phyloP scores from a whole-genome alignment of 2,113 vertebrate genomes.

The Speoplatyrhinus poulsoni region DNA sequence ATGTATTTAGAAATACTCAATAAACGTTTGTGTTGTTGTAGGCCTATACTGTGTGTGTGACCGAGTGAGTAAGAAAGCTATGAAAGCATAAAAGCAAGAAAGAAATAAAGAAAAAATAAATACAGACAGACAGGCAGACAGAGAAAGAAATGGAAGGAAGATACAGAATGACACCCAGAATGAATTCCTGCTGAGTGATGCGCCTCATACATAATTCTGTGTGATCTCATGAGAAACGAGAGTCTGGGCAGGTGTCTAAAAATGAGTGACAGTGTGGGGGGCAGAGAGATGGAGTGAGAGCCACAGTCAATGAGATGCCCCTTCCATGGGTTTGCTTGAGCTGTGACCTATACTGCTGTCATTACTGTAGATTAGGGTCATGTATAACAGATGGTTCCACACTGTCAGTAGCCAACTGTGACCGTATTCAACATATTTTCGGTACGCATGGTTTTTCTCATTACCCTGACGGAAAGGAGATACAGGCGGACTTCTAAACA shows the following conservation, averaged over 20 bases:
- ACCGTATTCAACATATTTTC: neutral
- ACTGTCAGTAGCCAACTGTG: neutral
- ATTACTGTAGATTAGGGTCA: neutral
- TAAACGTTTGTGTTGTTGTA: neutral
- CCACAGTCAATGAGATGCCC: slow-evolving; percentile 1
- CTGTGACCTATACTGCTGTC: slow-evolving; percentile 12
- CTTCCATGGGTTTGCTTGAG: neutral
- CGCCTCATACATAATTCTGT: slow-evolving; percentile 62
- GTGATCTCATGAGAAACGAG: slow-evolving; percentile 44
- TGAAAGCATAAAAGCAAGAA: neutral
- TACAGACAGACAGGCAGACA: slow-evolving; percentile 9
- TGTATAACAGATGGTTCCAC: neutral
- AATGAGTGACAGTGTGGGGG: slow-evolving; percentile 27
- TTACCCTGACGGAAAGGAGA: neutral
- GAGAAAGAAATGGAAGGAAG: slow-evolving; percentile 7
- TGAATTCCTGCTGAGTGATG: slow-evolving; percentile 46
- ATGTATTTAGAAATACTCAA: neutral
- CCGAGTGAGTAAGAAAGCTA: too few species aligned
- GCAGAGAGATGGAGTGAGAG: slow-evolving; percentile 9
- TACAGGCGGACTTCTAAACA: neutral
- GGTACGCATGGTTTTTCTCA: neutral
- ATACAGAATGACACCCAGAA: slow-evolving; percentile 44
- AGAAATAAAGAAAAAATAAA: neutral
- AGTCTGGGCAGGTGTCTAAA: slow-evolving; percentile 39
- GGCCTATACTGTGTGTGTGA: too few species aligned